Base-by-base conservation (phyloP, 2,113 vertebrate species). In the Chaenocephalus aceratus region DNA sequence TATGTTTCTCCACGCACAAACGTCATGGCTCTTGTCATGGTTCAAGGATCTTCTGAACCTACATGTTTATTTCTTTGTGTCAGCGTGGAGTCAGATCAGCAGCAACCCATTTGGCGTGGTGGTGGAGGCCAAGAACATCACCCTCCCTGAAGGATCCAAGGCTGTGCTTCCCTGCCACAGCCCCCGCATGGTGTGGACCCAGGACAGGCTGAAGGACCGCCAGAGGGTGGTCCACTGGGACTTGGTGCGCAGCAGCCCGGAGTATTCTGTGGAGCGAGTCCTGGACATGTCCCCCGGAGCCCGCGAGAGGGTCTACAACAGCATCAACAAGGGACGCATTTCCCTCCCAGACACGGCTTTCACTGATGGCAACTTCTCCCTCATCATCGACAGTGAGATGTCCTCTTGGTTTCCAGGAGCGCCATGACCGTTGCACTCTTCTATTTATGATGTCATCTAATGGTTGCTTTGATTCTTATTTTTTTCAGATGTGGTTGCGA, bases 161-260 rank as follows among this genome's bases (percentile, higher is more conserved):
- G 95, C 95, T 0, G 79, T 96, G 7, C 94, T 99, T 73, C 94
- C 95, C 16, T 99, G 98, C 92, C 95, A 95, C 85, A 99, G 97
- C 71, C 92, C 96, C 34, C 96, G 95, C 79, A 97, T 99, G 94
- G 95, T 98, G 65, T 98, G 97, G 97, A 97, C 96, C 5, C 97
- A 93, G 77, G 98, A 99, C 85, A 92, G 94, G 0, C 95, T 98
- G 46, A 95, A 94, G 2, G 98, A 99, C 94, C 96, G 97, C 18
- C 97, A 99, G 90, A 96, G 98, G 0, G 97, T 98, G 65, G 96
- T 98, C 45, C 98, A 99, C 93, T 99, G 98, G 98, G 98, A 99
- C 54, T 41, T 98, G 48, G 92, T 93, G 52, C 94, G 92, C 70
- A 94, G 68, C 87, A 91, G 80, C 41, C 95, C 95, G 0, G 92